Conservation (phyloP, 2,888 invertebrate species). For the Leucania comma region DNA sequence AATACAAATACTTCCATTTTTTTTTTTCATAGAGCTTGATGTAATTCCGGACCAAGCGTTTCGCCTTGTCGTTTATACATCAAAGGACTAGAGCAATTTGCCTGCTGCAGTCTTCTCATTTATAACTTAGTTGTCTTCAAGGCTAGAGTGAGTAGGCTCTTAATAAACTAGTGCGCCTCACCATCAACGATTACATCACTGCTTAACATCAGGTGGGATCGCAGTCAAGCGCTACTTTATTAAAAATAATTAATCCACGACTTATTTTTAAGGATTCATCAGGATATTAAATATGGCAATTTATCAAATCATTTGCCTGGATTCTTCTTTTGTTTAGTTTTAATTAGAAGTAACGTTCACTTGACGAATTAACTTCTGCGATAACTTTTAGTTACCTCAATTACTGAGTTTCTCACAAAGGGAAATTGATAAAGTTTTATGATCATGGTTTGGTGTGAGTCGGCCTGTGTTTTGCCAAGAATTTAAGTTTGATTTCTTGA, state of each 20-base stretch:
- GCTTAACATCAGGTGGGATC: too few relatives aligned
- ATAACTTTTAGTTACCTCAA: conserved; percentile 21
- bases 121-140: too few relatives aligned
- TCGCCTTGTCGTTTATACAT: too few relatives aligned
- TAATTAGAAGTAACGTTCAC: conserved; percentile 7
- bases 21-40: too few relatives aligned
- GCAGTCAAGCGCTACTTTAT: too few relatives aligned
- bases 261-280: not conserved
- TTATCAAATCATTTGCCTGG: conserved; percentile 11
- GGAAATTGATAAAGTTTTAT: conserved; percentile 9
- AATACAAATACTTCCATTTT: too few relatives aligned
- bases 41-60: too few relatives aligned
- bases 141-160: too few relatives aligned
- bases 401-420: conserved; percentile 5
- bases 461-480: not conserved
- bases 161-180: too few relatives aligned
- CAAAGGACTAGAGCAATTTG: too few relatives aligned
- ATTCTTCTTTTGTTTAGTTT: conserved; percentile 8
- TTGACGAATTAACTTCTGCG: conserved; percentile 7
- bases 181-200: too few relatives aligned
- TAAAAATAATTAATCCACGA: not conserved
- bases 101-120: too few relatives aligned
- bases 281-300: not conserved
- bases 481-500: not conserved
- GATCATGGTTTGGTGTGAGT: not conserved